Base-by-base conservation (phyloP, 2,113 vertebrate genomes). In the Epinephelus fuscoguttatus region DNA sequence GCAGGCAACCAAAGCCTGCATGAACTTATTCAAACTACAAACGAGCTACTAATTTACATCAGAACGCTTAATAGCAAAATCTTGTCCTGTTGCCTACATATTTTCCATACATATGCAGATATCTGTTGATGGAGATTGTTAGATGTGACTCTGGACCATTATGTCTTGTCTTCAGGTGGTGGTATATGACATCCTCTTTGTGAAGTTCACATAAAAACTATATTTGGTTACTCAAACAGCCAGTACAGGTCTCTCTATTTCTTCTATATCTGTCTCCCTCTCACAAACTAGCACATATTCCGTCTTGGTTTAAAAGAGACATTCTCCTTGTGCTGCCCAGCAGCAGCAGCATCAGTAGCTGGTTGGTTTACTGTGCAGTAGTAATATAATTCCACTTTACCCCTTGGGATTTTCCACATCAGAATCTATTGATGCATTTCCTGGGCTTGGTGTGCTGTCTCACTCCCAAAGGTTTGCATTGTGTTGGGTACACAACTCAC, bases 391-490 rank as follows among this genome's bases (percentile, higher is more conserved):
- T 91, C 66, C 67, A 84, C 3, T 3, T 81, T 55, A 83, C 81
- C 80, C 76, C 75, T 59, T 60, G 85, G 85, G 84, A 89, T 85
- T 85, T 87, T 84, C 68, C 75, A 40, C 85, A 88, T 90, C 66
- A 78, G 79, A 85, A 82, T 81, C 79, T 85, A 78, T 81, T 88
- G 81, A 82, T 86, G 81, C 85, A 88, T 71, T 87, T 86, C 79
- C 81, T 59, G 13, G 61, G 71, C 71, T 82, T 59, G 56, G 70
- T 80, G 66, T 78, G 80, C 81, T 67, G 60, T 80, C 75, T 80
- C 69, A 73, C 66, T 90, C 83, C 86, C 88, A 67, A 62, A 85
- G 80, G 85, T 87, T 81, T 87, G 74, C 76, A 57, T 81, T 89
- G 78, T 85, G 78, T 78, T 88, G 74, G 82, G 78, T 84, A 90